phyloP scores from a whole-genome alignment of 2,113 vertebrate genomes.

The Callipepla squamata region DNA sequence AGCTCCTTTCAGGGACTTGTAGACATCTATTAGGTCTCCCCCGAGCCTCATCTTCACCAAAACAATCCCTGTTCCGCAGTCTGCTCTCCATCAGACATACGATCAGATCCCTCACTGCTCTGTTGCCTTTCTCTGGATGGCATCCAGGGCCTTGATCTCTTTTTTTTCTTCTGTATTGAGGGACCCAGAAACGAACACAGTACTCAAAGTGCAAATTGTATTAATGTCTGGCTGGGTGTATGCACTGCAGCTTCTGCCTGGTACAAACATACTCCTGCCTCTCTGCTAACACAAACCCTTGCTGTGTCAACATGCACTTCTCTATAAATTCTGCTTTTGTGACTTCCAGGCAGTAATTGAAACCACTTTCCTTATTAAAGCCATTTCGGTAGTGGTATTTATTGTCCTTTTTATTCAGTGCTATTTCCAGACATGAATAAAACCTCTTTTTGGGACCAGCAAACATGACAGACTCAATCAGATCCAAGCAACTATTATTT shows the following conservation, averaged over 20 bases:
- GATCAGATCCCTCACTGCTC: no score
- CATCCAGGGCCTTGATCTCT: no score
- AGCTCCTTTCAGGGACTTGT: no score
- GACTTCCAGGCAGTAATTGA: background rate
- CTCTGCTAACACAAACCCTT: background rate
- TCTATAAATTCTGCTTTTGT: background rate
- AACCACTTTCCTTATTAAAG: background rate
- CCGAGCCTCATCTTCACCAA: no score
- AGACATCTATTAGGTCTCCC: no score
- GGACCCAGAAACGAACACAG: no score
- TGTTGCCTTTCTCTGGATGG: no score
- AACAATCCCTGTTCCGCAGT: no score
- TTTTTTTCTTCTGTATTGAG: no score
- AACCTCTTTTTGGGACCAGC: background rate
- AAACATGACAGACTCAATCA: background rate
- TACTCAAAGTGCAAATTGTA: background rate
- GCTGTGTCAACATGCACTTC: background rate
- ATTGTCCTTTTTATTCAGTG: background rate
- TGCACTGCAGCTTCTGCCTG: background rate
- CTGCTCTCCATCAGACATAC: no score
- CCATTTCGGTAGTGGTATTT: background rate
- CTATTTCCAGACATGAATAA: background rate
- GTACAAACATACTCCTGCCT: background rate
- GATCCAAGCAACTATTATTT: background rate
- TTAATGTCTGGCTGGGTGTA: accelerated